Base-by-base conservation (phyloP, 2,888 invertebrate species). In the Coelogynopora nodosa region DNA sequence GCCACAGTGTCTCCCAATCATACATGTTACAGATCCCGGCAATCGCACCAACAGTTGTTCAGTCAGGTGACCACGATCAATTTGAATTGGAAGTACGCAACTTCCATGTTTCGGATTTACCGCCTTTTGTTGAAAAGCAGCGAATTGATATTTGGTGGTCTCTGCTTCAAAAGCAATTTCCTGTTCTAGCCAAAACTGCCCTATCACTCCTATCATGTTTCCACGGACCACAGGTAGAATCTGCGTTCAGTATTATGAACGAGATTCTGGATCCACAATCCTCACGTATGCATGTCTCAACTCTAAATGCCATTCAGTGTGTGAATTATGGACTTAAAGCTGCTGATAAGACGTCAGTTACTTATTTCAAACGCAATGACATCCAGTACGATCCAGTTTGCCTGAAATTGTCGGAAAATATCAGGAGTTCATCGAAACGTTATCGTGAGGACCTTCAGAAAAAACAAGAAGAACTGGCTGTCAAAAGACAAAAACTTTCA, bases 321-420 rank as follows among this genome's bases (percentile, higher is more conserved):
- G 85, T 88, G 0, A 89, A 88, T 81, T 89, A 89, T 84, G 31
- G 49, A 5, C 81, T 89, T 23, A 87, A 86, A 49, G 84, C 89
- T n/a, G 30, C 27, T 23, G 27, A 31, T 23, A 87, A 67, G 30
- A 18, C 84, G 23, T 86, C 87, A 23, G 5, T 84, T 2, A 67
- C 86, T 18, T 84, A 84, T 84, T 87, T 84, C 84, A 28, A 84
- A n/a, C 28, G 86, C 30, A 0, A 23, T 13, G 87, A 87, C 87
- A 74, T 49, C 13, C n/a, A 86, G 10, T 49, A 87, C 84, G 80
- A 80, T 80, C 23, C 80, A 80, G 80, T 80, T 80, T 80, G 5
- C 23, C 80, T 29, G 28, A 80, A 31, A 87, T 26, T 87, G 67
- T 87, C 26, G 0, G 0, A 82, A 28, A 87, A 87, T n/a, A 81